Evolutionary conservation across 2,113 vertebrate genomes (phyloP).

Genomic region (Regulus satrapa): DNA sequence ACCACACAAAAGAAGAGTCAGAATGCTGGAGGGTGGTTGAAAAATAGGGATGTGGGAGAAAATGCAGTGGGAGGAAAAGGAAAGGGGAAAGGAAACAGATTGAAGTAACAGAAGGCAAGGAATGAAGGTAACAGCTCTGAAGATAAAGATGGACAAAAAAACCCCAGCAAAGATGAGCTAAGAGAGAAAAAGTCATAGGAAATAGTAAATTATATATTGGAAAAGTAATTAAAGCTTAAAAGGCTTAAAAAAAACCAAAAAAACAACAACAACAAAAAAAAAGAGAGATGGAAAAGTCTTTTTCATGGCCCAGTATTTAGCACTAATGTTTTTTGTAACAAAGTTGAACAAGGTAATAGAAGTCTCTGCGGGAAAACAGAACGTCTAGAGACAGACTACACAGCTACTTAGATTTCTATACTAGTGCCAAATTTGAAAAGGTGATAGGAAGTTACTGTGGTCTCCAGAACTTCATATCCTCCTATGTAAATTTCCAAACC

Average conservation of each 20-base stretch:
- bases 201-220: background rate
- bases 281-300: fast-evolving
- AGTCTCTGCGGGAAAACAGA: background rate
- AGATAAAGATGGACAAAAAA: background rate
- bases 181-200: background rate
- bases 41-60: background rate
- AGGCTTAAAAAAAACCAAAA: too few species aligned
- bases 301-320: background rate
- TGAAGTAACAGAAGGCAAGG: background rate
- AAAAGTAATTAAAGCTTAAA: background rate
- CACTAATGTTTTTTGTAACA: background rate
- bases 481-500: background rate
- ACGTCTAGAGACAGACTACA: background rate
- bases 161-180: background rate
- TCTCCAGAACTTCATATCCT: background rate
- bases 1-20: background rate
- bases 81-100: background rate
- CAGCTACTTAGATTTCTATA: background rate
- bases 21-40: background rate
- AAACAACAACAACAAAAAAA: too few species aligned
- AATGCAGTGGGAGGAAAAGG: background rate
- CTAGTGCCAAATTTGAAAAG: background rate
- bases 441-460: background rate
- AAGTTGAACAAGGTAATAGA: background rate
- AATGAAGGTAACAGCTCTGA: background rate